These are phyloP conservation scores for Tinea pellionella DNA, from an alignment of 2,888 invertebrate species.

Conservation along the genomic window DNA sequence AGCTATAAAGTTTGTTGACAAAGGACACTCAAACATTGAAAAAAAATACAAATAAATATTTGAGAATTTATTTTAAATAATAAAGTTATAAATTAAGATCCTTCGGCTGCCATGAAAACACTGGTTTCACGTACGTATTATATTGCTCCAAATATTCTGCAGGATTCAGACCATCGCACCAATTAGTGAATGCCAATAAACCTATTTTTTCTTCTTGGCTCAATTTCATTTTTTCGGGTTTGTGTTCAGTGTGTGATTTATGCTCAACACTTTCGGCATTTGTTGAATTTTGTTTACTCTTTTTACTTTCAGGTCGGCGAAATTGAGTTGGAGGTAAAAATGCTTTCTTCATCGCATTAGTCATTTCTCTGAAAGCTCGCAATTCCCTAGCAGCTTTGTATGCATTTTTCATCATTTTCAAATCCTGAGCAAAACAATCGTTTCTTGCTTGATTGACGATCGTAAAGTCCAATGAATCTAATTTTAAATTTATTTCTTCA, in stretches of 20 bases:
- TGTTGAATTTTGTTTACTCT: background rate
- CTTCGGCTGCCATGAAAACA: constrained; percentile 23
- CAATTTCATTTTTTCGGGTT: constrained; percentile 28
- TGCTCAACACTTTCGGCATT: constrained; percentile 21
- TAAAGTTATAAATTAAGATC: too few species aligned
- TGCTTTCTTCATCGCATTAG: constrained; percentile 56
- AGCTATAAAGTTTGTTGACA: too few species aligned
- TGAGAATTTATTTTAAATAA: too few species aligned
- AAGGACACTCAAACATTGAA: too few species aligned
- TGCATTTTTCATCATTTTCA: constrained; percentile 54
- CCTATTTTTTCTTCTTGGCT: constrained; percentile 44
- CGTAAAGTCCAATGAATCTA: constrained; percentile 54
- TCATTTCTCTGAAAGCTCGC: constrained; percentile 53
- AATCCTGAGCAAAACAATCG: constrained; percentile 54
- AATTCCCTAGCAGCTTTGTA: constrained; percentile 51
- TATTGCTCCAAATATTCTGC: constrained; percentile 43
- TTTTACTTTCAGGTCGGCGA: constrained; percentile 33
- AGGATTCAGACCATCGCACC: constrained; percentile 56
- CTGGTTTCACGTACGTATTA: constrained; percentile 40
- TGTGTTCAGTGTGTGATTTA: constrained; percentile 21
- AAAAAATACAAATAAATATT: too few species aligned
- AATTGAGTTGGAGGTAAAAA: constrained; percentile 46
- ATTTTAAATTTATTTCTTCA: constrained; percentile 51
- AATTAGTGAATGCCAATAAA: constrained; percentile 48
- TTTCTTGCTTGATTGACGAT: constrained; percentile 50